Evolutionary conservation across 2,113 vertebrate genomes (phyloP).

Genomic region (Syngnathus floridae): DNA sequence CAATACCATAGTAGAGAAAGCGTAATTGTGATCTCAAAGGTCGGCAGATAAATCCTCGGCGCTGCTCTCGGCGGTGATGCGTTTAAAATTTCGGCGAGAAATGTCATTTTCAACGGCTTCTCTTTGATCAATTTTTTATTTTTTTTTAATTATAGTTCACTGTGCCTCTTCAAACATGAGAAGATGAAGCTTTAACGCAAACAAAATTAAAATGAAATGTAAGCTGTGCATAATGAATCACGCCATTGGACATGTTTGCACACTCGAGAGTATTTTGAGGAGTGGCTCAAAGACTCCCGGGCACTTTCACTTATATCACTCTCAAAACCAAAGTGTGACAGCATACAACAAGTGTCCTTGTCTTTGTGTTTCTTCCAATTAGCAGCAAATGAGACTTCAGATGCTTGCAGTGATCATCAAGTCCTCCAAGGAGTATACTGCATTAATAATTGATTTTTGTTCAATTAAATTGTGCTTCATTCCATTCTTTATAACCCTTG

Average conservation of each 20-base stretch:
- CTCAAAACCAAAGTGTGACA: conserved; percentile 44
- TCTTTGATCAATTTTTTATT: background rate
- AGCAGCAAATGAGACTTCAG: conserved; percentile 46
- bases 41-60: background rate
- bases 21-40: background rate
- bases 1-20: background rate
- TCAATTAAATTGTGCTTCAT: background rate
- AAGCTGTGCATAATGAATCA: background rate
- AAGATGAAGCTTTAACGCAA: background rate
- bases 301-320: conserved; percentile 10
- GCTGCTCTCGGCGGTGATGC: background rate
- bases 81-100: background rate
- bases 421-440: too few species aligned
- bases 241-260: conserved; percentile 8
- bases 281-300: conserved; percentile 23
- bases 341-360: conserved; percentile 37
- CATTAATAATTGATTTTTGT: background rate
- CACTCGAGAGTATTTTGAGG: conserved; percentile 16
- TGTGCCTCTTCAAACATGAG: background rate
- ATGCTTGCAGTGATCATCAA: conserved; percentile 11
- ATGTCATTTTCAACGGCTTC: background rate
- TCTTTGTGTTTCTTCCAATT: conserved; percentile 36
- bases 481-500: background rate
- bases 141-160: background rate
- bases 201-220: background rate